Evolutionary conservation across 1,140 invertebrate genomes (phyloP).

Genomic region (Probaryconus sp.): DNA sequence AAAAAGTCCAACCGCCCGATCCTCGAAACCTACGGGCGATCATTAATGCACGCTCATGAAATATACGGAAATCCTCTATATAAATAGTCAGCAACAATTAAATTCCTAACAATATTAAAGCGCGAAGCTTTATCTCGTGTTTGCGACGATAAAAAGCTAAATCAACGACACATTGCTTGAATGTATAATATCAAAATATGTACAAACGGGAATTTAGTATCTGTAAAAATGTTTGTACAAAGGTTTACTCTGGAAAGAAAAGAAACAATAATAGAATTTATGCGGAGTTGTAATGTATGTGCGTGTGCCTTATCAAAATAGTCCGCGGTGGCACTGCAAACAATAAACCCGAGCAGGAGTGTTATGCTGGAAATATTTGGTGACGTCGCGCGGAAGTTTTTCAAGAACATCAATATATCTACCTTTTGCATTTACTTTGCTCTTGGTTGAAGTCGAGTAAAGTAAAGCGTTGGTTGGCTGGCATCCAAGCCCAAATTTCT

Average conservation of each 20-base stretch:
- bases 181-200: too few species aligned
- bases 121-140: constrained; percentile 1
- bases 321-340: constrained; percentile 16
- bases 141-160: constrained; percentile 9
- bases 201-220: too few species aligned
- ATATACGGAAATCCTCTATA: not conserved
- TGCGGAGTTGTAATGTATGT: constrained; percentile 19
- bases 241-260: constrained; percentile 12
- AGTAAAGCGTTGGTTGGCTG: constrained; percentile 71
- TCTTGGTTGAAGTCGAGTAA: constrained; percentile 67
- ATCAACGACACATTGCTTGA: constrained; percentile 20
- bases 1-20: constrained; percentile 14
- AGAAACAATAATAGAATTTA: constrained; percentile 36
- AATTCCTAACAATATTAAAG: constrained; percentile 10
- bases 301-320: constrained; percentile 43
- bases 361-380: constrained; percentile 68
- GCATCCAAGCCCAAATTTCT: constrained; percentile 70
- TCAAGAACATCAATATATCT: constrained; percentile 71
- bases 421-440: constrained; percentile 66
- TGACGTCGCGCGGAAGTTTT: constrained; percentile 72
- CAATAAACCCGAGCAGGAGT: constrained; percentile 34
- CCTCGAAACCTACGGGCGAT: constrained; percentile 6
- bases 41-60: constrained; percentile 22
- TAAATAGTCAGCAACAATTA: too few species aligned
- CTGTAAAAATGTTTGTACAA: constrained; percentile 9